These are phyloP conservation scores for Pseudoatta argentina DNA, from an alignment of 1,140 invertebrate genomes.

Conservation along the genomic window DNA sequence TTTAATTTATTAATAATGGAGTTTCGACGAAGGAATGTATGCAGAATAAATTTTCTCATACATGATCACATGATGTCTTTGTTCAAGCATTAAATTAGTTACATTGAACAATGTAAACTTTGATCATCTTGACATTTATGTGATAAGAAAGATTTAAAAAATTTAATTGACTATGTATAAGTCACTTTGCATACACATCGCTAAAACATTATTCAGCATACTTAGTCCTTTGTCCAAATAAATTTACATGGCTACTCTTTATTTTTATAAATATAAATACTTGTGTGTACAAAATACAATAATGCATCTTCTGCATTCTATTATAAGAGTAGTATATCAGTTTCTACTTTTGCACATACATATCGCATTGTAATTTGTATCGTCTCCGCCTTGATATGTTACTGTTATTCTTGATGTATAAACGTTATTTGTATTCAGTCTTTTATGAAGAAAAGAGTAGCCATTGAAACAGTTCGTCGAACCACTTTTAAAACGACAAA, in stretches of 20 bases:
- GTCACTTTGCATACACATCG: not conserved
- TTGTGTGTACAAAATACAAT: not conserved
- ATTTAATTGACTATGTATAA: not conserved
- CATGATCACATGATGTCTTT: not conserved
- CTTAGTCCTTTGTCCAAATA: constrained; percentile 67
- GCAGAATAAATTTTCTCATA: constrained; percentile 52
- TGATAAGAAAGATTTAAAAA: constrained; percentile 14
- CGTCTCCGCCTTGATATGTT: not conserved
- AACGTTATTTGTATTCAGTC: constrained; percentile 9
- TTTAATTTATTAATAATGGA: constrained; percentile 58
- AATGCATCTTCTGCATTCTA: constrained; percentile 19
- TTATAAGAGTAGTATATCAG: constrained; percentile 11
- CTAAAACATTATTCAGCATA: constrained; percentile 62
- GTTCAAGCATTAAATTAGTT: constrained; percentile 22
- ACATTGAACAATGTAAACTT: not conserved
- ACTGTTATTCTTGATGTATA: not conserved
- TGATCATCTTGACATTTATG: constrained; percentile 4
- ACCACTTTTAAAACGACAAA: constrained; percentile 27
- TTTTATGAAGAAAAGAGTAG: constrained; percentile 41
- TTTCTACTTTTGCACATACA: constrained; percentile 5
- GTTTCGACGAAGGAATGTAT: constrained; percentile 65
- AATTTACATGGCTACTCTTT: constrained; percentile 52
- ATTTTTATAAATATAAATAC: constrained; percentile 13
- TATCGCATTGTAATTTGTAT: not conserved
- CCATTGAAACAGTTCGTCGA: constrained; percentile 44